Evolutionary conservation across 1,140 invertebrate species (phyloP).

Genomic region (Plectus sambesii): DNA sequence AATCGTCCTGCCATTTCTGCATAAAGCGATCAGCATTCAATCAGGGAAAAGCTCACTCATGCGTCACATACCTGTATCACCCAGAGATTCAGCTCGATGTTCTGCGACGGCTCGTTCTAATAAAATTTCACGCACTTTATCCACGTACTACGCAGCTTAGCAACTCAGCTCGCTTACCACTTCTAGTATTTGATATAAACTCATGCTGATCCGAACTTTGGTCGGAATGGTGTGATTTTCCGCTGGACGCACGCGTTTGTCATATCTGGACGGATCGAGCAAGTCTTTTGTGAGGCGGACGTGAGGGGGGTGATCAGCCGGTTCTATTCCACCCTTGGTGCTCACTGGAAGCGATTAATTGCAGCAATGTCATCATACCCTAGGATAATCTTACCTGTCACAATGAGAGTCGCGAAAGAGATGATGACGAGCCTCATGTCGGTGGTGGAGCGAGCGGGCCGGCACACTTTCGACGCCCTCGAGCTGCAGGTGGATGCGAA

Average conservation of each 20-base stretch:
- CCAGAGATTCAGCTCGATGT: constrained; percentile 43
- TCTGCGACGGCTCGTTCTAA: constrained; percentile 41
- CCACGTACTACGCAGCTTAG: neutral
- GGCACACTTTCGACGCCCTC: too few relatives aligned
- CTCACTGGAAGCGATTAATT: too few relatives aligned
- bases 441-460: too few relatives aligned
- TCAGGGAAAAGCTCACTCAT: too few relatives aligned
- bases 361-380: too few relatives aligned
- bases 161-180: constrained; percentile 33
- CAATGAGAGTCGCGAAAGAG: too few relatives aligned
- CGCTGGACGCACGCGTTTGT: constrained; percentile 39
- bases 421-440: too few relatives aligned
- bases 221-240: constrained; percentile 35
- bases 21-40: too few relatives aligned
- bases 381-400: too few relatives aligned
- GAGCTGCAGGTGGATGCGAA: too few relatives aligned
- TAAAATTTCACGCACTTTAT: constrained; percentile 7
- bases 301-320: too few relatives aligned
- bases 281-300: constrained; percentile 36
- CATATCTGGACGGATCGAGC: constrained; percentile 33
- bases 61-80: constrained; percentile 44
- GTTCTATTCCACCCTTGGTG: too few relatives aligned
- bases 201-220: constrained; percentile 41
- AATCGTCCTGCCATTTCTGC: constrained; percentile 43
- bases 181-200: constrained; percentile 41